Conservation (phyloP, 2,797 vertebrate genomes). For the Megaceryle alcyon region DNA sequence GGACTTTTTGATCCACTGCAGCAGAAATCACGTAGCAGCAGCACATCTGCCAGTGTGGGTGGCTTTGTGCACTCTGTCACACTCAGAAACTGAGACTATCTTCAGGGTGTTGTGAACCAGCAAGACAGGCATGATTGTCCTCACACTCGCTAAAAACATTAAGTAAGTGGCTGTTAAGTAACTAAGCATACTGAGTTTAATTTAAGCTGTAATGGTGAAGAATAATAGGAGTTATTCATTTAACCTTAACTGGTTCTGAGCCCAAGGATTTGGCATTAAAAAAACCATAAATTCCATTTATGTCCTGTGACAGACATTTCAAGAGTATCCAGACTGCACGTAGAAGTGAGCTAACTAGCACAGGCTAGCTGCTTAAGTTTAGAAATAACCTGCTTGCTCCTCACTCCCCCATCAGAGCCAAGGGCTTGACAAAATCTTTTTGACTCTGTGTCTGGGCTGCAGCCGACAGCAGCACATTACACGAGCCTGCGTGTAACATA, state of each 20-base stretch:
- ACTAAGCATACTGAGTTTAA: neutral
- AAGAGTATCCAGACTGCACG: neutral
- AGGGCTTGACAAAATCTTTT: constrained; percentile 44
- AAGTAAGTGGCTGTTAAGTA: neutral
- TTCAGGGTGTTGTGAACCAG: neutral
- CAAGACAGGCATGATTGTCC: neutral
- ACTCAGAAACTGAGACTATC: neutral
- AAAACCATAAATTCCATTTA: constrained; percentile 16
- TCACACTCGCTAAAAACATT: neutral
- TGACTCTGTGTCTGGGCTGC: neutral
- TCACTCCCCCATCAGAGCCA: neutral
- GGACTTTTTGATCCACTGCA: neutral
- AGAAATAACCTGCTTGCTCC: constrained; percentile 46
- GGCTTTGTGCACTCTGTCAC: neutral
- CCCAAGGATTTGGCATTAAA: neutral
- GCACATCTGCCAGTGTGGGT: neutral
- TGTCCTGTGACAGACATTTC: constrained; percentile 35
- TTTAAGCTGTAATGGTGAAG: neutral
- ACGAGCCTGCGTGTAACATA: neutral
- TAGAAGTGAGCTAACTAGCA: neutral
- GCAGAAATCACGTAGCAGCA: neutral
- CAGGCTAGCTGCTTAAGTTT: neutral
- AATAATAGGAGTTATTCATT: constrained; percentile 42
- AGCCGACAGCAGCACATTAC: neutral
- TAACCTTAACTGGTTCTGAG: neutral